phyloP scores from a whole-genome alignment of 2,888 invertebrate species.

The Mylabris sibirica region DNA sequence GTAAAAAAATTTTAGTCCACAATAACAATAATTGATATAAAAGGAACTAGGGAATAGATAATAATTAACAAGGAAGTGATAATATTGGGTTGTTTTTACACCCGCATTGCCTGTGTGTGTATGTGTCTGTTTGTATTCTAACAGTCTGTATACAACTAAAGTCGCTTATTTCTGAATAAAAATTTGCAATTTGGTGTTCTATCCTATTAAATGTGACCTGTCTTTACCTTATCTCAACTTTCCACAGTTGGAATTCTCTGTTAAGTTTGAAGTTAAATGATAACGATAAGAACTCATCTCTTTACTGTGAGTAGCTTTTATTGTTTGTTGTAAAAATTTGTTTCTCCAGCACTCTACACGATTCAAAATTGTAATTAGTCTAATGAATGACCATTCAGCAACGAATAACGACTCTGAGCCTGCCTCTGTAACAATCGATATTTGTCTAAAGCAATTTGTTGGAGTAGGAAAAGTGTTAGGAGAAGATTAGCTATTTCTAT shows the following conservation, averaged over 20 bases:
- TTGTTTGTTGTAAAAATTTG: too few species aligned
- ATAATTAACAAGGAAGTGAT: neutral
- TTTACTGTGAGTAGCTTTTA: neutral
- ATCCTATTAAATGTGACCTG: neutral
- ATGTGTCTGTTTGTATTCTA: too few species aligned
- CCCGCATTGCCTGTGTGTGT: neutral
- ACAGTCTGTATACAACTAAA: neutral
- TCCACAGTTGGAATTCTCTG: conserved; percentile 8
- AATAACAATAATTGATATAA: neutral
- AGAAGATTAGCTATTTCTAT: too few species aligned
- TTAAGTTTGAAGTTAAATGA: neutral
- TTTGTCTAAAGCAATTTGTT: too few species aligned
- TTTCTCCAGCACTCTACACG: too few species aligned
- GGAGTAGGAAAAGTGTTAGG: too few species aligned
- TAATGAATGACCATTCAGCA: too few species aligned
- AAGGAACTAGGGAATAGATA: neutral
- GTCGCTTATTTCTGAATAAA: neutral
- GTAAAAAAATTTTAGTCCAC: too few species aligned
- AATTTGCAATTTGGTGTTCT: neutral
- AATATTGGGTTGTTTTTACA: conserved; percentile 8
- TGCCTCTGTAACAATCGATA: too few species aligned
- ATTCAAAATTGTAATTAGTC: neutral
- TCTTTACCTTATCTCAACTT: conserved; percentile 3
- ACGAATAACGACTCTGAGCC: too few species aligned
- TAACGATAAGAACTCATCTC: neutral